Percentiles rank a stretch among this genome's conserved stretches.
Conservation (phyloP, 2,113 vertebrate genomes). For the Paramisgurnus dabryanus region DNA sequence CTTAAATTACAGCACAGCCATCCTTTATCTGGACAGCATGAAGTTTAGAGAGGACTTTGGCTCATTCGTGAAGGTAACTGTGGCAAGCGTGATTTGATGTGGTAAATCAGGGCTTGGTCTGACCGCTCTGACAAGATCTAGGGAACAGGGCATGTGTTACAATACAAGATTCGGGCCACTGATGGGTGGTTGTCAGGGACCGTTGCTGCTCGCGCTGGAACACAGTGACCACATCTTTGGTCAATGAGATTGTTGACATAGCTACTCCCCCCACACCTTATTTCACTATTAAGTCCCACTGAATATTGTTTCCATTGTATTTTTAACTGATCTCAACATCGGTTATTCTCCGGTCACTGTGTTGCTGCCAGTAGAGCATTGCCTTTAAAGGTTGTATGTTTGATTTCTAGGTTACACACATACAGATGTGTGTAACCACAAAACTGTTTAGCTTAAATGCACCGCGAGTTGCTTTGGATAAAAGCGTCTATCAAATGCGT, state of each 20-base stretch:
- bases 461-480: too few relatives aligned
- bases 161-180: background rate
- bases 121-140: slow-evolving; percentile 1
- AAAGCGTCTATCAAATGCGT: too few relatives aligned
- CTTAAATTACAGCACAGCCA: slow-evolving; percentile 84
- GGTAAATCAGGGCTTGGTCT: slow-evolving; percentile 40
- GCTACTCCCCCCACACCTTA: background rate
- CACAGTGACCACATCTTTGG: background rate
- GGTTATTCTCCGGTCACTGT: background rate
- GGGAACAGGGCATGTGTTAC: slow-evolving; percentile 4
- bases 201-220: background rate
- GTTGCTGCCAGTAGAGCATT: too few relatives aligned
- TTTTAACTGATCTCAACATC: slow-evolving; percentile 4
- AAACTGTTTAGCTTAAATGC: too few relatives aligned
- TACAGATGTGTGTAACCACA: too few relatives aligned
- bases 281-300: background rate
- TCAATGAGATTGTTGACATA: background rate
- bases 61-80: slow-evolving; percentile 85
- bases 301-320: background rate
- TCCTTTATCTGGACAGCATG: slow-evolving; percentile 87
- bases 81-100: slow-evolving; percentile 2
- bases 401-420: too few relatives aligned
- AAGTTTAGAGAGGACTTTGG: slow-evolving; percentile 86
- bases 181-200: background rate
- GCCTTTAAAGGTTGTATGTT: too few relatives aligned